Conservation (phyloP, 2,113 vertebrate genomes). For the Climacteris rufus region DNA sequence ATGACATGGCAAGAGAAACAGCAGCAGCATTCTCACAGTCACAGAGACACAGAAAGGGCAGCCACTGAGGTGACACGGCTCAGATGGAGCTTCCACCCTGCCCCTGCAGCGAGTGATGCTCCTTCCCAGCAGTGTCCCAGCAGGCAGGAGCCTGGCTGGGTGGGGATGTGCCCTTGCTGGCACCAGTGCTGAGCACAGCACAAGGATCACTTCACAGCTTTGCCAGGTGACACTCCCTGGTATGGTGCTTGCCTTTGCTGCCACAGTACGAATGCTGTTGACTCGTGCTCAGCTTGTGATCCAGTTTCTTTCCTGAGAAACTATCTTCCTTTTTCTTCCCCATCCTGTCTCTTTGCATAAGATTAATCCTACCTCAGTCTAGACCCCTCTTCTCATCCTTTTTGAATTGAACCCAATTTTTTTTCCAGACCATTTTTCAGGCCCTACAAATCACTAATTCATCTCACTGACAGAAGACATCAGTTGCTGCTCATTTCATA, state of each 20-base stretch:
- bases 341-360: background rate
- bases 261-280: background rate
- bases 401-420: background rate
- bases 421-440: background rate
- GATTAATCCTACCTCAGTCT: background rate
- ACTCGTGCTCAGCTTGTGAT: background rate
- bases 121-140: rapidly evolving
- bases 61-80: rapidly evolving
- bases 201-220: background rate
- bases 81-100: background rate
- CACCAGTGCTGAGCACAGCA: background rate
- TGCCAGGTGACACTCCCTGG: background rate
- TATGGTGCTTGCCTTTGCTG: background rate
- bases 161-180: background rate
- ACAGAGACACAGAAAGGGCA: background rate
- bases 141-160: rapidly evolving
- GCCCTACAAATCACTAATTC: background rate
- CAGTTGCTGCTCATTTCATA: background rate
- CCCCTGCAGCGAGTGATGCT: rapidly evolving
- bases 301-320: background rate
- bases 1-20: background rate
- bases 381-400: background rate
- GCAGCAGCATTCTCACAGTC: rapidly evolving
- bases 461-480: background rate
- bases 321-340: background rate